Evolutionary conservation across 2,113 vertebrate genomes (phyloP), one percentile per base, ranked within the genome.

Genomic region (Phycodurus eques): DNA sequence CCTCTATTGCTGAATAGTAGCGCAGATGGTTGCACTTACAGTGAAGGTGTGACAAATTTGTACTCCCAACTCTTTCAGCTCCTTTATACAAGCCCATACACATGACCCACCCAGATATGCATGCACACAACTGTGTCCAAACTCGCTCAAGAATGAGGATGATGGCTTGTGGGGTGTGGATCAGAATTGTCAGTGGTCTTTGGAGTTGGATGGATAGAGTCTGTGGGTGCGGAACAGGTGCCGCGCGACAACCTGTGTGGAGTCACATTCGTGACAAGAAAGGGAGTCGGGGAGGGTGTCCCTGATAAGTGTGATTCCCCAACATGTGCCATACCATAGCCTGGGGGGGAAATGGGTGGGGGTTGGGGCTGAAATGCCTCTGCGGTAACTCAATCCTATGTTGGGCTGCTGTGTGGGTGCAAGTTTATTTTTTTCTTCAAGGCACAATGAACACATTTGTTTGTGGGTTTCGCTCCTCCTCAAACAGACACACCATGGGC

Each of bases 361-460:
- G 43, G 63, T n/a, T 27, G 43, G 77, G 78, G 76, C 27, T 19
- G 78, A 74, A 88, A 90, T 90, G 79, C 77, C 60, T 73, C 6
- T 9, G 61, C 66, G 9, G 87, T 80, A 92, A 92, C 77, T 82
- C 78, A 81, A 84, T 75, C 76, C 76, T 72, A 74, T 76, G 80
- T 88, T 71, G 87, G 74, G 80, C 80, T 67, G 75, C 75, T 62
- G 79, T 76, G 87, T 89, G 88, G 88, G 83, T 84, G 80, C 84
- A 80, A 81, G 81, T 86, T 81, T 80, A 83, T 77, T 77, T 77
- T 61, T 66, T 46, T 65, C 44, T 66, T 31, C 70, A 78, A 63
- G 75, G 69, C 75, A 89, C 86, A 91, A 90, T 61, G 84, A 80
- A 59, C 68, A 80, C 79, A 70, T 80, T 88, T 91, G 87, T 91